Conservation (phyloP, 2,888 invertebrate genomes). For the Mayetiola destructor region DNA sequence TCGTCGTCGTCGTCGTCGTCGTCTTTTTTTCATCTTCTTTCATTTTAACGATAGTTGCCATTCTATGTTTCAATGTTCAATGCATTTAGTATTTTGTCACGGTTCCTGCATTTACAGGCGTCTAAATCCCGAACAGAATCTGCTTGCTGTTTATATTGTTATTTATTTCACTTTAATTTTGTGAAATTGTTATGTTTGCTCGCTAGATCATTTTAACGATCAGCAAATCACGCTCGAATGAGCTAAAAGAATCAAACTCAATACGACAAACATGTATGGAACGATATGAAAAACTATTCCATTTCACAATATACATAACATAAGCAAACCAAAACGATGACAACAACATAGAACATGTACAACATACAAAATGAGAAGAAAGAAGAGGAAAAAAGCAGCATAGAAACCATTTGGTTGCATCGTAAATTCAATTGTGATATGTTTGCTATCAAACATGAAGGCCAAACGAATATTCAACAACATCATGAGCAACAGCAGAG, state of each 20-base stretch:
- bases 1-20: no score
- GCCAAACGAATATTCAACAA: no score
- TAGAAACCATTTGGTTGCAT: constrained; percentile 2
- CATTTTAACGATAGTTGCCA: background rate
- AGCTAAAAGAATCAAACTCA: no score
- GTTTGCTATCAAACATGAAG: background rate
- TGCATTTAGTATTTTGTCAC: background rate
- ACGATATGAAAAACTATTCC: background rate
- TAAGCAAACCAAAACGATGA: background rate
- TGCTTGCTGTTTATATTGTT: no score
- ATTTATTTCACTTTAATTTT: constrained; percentile 7
- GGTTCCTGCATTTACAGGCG: no score
- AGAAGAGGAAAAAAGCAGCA: background rate
- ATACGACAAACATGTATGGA: background rate
- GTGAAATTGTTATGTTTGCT: constrained; percentile 12
- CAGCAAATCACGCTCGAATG: constrained; percentile 6
- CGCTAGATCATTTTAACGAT: background rate
- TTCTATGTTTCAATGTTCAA: background rate
- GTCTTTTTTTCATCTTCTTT: no score
- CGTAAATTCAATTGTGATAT: constrained; percentile 11
- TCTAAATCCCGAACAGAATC: no score
- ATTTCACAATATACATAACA: no score
- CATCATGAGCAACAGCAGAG: no score
- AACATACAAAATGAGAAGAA: background rate
- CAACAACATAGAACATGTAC: background rate